Evolutionary conservation across 2,113 vertebrate species (phyloP).

Genomic region (Alectura lathami): DNA sequence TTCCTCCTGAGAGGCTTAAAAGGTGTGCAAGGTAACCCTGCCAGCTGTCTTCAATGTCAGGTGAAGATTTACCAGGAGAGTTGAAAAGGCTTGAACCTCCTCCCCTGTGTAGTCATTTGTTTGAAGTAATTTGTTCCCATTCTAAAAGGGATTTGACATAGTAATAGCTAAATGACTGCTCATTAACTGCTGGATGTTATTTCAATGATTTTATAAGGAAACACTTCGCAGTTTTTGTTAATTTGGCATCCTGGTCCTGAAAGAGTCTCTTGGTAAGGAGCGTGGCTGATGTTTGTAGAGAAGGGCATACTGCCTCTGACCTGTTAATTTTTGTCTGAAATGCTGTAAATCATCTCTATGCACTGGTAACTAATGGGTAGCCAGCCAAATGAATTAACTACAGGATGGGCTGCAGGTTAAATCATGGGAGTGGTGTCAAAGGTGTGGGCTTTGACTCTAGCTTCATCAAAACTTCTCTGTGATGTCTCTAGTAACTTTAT

Average conservation of each 20-base stretch:
- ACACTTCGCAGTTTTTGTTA: neutral
- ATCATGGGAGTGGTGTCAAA: neutral
- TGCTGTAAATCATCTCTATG: rapidly evolving
- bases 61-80: neutral
- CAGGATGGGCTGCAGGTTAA: neutral
- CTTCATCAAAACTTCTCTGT: neutral
- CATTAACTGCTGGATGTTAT: neutral
- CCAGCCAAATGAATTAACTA: neutral
- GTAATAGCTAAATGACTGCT: neutral
- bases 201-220: neutral
- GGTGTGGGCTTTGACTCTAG: neutral
- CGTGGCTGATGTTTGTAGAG: neutral
- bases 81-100: neutral
- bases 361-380: neutral
- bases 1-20: neutral
- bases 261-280: neutral
- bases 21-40: neutral
- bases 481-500: rapidly evolving
- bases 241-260: neutral
- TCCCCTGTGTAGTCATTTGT: neutral
- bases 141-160: neutral
- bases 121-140: neutral
- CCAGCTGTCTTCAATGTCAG: slow-evolving; percentile 2
- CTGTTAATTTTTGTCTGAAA: neutral
- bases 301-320: neutral